Base-by-base conservation (phyloP, 2,888 invertebrate species). In the Timema cristinae region DNA sequence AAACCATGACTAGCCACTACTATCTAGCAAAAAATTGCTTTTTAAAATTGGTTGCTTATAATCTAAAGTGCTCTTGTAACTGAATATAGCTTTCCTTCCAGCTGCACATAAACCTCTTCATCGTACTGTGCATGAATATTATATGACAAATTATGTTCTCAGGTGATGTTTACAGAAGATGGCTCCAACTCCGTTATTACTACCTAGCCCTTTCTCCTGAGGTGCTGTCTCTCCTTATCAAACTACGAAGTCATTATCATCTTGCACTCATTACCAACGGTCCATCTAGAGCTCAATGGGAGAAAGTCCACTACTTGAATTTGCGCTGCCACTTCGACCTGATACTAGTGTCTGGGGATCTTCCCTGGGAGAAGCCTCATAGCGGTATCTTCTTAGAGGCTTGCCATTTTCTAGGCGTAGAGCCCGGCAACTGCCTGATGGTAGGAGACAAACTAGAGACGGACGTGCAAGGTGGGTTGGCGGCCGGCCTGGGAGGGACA, bases 391-490 rank as follows among this genome's bases (percentile, higher is more conserved):
- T 94, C 83, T 86, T 90, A 76, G 89, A 91, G 78, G 94, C 93
- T 50, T 94, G 93, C 83, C 88, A 89, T 79, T 86, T 87, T 80
- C 87, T 95, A 72, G 87, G 88, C 75, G 91, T 94, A 32, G 86
- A 89, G 79, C 91, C 94, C 0, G 83, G 86, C 71, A 87, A 89
- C 76, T 94, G 93, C 83, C 86, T 93, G 78, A 94, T 95, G 93
- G 90, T 94, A 79, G 94, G 94, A 67, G 95, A 95, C 81, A 93
- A 93, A 81, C 83, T 94, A 77, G 93, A 94, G 81, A 94, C 94
- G 54, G 95, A 95, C 82, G 93, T 95, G 78, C 87, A 90, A 83
- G 94, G 94, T 74, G 94, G 92, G 50, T 89, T 88, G 78, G 85
- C 90, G 81, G 92, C 93, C 51, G 89, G 90, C 77, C 81, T 93